These are phyloP conservation scores for Psittacus erithacus DNA, from an alignment of 2,113 vertebrate species.

Conservation along the genomic window DNA sequence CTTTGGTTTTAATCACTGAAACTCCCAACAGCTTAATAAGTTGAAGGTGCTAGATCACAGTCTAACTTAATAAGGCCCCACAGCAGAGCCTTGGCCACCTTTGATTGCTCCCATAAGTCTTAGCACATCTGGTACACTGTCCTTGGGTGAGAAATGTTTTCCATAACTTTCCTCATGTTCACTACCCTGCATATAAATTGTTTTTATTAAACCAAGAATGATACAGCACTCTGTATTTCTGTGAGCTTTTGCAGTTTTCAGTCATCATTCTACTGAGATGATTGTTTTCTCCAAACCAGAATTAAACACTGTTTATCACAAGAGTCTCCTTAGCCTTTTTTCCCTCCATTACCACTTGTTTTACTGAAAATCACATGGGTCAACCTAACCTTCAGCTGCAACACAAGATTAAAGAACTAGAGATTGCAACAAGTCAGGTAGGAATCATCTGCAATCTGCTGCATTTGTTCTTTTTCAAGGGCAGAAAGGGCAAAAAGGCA, in stretches of 20 bases:
- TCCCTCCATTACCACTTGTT: conserved; percentile 4
- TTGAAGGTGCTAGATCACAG: conserved; percentile 96
- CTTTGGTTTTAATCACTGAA: conserved; percentile 99
- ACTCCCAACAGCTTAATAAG: conserved; percentile 98
- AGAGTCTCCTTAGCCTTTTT: conserved; percentile 40
- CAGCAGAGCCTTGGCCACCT: conserved; percentile 92
- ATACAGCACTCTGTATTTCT: conserved; percentile 81
- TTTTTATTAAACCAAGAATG: conserved; percentile 87
- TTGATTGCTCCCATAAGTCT: conserved; percentile 99
- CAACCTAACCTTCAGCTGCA: conserved; percentile 62
- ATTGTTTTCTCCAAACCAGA: conserved; percentile 63
- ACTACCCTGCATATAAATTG: conserved; percentile 79
- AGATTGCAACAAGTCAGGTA: conserved; percentile 3
- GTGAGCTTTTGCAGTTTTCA: conserved; percentile 75
- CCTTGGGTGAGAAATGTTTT: conserved; percentile 96
- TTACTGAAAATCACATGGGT: conserved; percentile 39
- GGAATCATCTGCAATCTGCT: conserved; percentile 10
- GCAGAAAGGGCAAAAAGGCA: background rate
- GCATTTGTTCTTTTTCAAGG: background rate
- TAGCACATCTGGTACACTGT: conserved; percentile 93
- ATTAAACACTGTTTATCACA: conserved; percentile 72
- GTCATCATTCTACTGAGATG: conserved; percentile 48
- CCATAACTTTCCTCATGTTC: conserved; percentile 92
- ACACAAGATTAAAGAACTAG: conserved; percentile 59
- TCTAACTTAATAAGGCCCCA: conserved; percentile 97